Evolutionary conservation across 2,113 vertebrate species (phyloP).

Genomic region (Argyrosomus japonicus): DNA sequence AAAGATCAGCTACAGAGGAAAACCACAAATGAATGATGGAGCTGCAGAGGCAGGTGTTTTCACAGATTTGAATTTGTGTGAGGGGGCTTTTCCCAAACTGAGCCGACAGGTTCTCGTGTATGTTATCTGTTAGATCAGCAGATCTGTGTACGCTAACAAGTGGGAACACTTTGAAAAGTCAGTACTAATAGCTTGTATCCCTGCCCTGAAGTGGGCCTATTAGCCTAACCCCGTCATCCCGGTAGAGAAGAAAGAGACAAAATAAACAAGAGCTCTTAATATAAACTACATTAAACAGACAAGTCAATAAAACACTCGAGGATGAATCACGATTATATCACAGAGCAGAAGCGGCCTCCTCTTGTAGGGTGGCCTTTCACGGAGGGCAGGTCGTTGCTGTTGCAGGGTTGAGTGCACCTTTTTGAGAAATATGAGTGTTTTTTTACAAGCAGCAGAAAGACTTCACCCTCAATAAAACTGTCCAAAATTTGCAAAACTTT

Average conservation of each 20-base stretch:
- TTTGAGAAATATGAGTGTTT: no score
- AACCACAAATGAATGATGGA: constrained; percentile 59
- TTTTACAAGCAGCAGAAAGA: neutral
- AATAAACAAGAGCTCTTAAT: constrained; percentile 55
- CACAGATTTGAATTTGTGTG: constrained; percentile 22
- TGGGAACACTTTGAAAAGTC: constrained; percentile 60
- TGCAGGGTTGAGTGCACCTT: constrained; percentile 26
- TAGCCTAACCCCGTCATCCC: neutral
- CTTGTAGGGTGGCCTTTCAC: constrained; percentile 8
- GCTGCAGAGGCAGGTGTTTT: constrained; percentile 46
- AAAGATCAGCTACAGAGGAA: constrained; percentile 37
- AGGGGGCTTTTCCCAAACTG: constrained; percentile 49
- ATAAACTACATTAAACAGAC: constrained; percentile 51
- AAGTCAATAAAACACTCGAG: constrained; percentile 57
- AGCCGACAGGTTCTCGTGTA: constrained; percentile 53
- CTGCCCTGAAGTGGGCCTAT: constrained; percentile 62
- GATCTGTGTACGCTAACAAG: constrained; percentile 62
- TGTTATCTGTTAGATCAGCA: constrained; percentile 65
- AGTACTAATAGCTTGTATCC: constrained; percentile 64
- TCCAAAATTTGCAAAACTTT: neutral
- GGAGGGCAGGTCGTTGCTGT: constrained; percentile 28
- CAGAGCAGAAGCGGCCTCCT: neutral
- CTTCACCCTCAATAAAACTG: neutral
- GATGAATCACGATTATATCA: constrained; percentile 40
- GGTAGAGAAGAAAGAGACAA: constrained; percentile 1